A percentile compares a stretch with the other conserved stretches of the same genome.
Evolutionary conservation across 2,797 vertebrate genomes (phyloP).

Genomic region (Pristis pectinata): DNA sequence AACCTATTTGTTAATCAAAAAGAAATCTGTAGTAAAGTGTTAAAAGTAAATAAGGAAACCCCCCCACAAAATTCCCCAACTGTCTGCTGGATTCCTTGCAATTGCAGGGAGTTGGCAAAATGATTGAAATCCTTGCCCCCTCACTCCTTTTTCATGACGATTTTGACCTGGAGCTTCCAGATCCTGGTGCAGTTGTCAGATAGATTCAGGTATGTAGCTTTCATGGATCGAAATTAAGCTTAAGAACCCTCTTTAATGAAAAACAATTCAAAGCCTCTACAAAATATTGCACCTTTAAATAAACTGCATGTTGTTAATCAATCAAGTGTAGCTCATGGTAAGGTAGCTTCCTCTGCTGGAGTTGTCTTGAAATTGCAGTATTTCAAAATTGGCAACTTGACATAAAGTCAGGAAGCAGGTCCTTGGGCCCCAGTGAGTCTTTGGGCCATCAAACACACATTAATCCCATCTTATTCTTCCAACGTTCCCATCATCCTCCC

Average conservation of each 20-base stretch:
- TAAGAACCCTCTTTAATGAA: neutral
- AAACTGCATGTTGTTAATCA: neutral
- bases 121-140: no score
- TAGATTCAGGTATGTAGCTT: neutral
- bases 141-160: neutral
- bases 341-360: slow-evolving; percentile 10
- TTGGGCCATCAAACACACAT: no score
- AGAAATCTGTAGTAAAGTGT: neutral
- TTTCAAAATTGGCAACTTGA: neutral
- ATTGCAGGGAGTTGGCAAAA: neutral
- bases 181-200: neutral
- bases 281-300: neutral
- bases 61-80: no score
- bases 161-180: neutral
- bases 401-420: no score
- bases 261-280: neutral
- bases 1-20: no score
- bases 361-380: neutral
- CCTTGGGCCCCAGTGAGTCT: no score
- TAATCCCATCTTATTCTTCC: no score
- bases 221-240: neutral
- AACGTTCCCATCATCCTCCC: no score
- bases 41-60: neutral
- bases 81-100: neutral
- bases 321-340: neutral